Percentiles rank a stretch among this genome's conserved stretches.
Evolutionary conservation across 2,888 invertebrate species (phyloP).

Genomic region (Pyrochroa serraticornis): DNA sequence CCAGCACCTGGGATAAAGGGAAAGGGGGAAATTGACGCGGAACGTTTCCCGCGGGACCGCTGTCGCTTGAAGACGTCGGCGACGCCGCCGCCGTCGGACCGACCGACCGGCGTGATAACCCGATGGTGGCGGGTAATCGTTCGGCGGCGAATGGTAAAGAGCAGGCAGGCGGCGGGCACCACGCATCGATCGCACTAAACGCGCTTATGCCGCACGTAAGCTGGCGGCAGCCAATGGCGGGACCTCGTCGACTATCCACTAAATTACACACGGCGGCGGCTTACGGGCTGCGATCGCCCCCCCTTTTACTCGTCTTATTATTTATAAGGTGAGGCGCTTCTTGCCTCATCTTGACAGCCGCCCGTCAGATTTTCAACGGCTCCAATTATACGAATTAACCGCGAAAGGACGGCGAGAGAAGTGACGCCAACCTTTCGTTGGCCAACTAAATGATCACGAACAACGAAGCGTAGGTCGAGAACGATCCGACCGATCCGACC

Average conservation of each 20-base stretch:
- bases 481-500: no score
- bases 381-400: no score
- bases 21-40: not conserved
- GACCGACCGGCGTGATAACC: not conserved
- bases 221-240: constrained; percentile 36
- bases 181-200: constrained; percentile 35
- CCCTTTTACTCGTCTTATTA: not conserved
- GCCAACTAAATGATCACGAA: no score
- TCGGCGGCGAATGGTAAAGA: constrained; percentile 24
- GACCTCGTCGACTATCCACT: constrained; percentile 22
- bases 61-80: not conserved
- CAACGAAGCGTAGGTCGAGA: no score
- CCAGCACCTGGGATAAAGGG: not conserved
- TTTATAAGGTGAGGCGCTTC: not conserved
- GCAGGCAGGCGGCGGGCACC: constrained; percentile 20
- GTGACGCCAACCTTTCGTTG: no score
- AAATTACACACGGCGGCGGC: constrained; percentile 26
- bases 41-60: constrained; percentile 4
- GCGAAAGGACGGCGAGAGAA: no score
- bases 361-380: no score
- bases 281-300: not conserved
- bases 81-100: not conserved
- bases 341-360: no score
- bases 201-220: constrained; percentile 31
- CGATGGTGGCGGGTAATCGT: constrained; percentile 21